Conservation (phyloP, 2,797 vertebrate species). For the Channallabes apus region DNA sequence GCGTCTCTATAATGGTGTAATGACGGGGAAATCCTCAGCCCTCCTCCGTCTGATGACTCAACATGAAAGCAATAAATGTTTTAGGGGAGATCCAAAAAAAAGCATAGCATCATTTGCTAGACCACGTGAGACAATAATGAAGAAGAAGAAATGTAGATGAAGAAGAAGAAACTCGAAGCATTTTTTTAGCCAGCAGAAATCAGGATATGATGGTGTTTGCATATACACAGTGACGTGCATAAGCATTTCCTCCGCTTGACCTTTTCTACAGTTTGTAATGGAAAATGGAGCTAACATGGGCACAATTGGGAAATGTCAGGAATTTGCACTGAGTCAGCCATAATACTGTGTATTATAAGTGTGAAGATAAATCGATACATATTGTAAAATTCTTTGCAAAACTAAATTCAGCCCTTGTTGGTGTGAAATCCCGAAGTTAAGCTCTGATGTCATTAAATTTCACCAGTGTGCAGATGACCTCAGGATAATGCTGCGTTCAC, state of each 20-base stretch:
- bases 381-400: not conserved
- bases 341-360: not conserved
- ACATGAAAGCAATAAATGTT: conserved; percentile 21
- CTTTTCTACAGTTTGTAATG: not conserved
- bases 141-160: too few species aligned
- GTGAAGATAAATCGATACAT: not conserved
- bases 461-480: not conserved
- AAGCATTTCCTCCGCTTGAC: not conserved
- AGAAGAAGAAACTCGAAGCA: not conserved
- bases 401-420: not conserved
- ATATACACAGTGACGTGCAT: not conserved
- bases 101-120: not conserved
- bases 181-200: not conserved
- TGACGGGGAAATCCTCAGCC: conserved; percentile 31
- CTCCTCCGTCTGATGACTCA: conserved; percentile 23
- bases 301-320: not conserved
- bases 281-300: not conserved
- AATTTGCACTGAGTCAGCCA: too few species aligned
- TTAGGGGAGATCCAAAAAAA: conserved; percentile 28
- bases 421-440: not conserved
- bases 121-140: not conserved
- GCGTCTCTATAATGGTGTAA: conserved; percentile 1
- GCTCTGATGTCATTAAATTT: not conserved
- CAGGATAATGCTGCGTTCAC: too few species aligned
- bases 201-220: not conserved